These are phyloP conservation scores for Acromyrmex charruanus DNA, from an alignment of 1,140 invertebrate species.

Conservation along the genomic window DNA sequence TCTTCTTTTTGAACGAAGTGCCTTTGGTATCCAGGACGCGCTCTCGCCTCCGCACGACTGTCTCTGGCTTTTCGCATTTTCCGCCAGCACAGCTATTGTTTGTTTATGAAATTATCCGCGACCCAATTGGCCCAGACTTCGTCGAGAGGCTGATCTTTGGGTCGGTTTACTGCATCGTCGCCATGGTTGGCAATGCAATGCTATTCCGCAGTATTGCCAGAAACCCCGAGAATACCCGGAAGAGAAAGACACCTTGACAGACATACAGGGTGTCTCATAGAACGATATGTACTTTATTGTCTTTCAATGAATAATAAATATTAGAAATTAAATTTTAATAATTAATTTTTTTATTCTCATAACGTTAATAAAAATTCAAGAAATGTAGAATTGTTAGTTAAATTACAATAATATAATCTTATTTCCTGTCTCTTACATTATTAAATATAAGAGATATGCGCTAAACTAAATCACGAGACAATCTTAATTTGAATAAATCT, in stretches of 20 bases:
- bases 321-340: background rate
- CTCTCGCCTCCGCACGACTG: slow-evolving; percentile 32
- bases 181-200: slow-evolving; percentile 68
- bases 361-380: background rate
- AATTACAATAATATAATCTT: background rate
- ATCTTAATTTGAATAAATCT: too few relatives aligned
- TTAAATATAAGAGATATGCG: too few relatives aligned
- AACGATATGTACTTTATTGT: background rate
- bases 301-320: background rate
- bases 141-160: slow-evolving; percentile 70
- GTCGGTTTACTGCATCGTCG: slow-evolving; percentile 55
- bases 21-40: slow-evolving; percentile 7
- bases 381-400: background rate
- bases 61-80: slow-evolving; percentile 49
- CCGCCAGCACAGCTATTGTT: slow-evolving; percentile 60
- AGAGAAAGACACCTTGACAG: background rate
- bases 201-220: slow-evolving; percentile 66
- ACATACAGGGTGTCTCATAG: background rate
- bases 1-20: slow-evolving; percentile 4
- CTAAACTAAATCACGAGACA: too few relatives aligned
- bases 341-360: background rate
- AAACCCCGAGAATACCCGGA: slow-evolving; percentile 28
- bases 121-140: slow-evolving; percentile 77
- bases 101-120: slow-evolving; percentile 73
- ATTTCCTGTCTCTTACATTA: too few relatives aligned